phyloP scores from a whole-genome alignment of 2,113 vertebrate species.

The Galbula dea region DNA sequence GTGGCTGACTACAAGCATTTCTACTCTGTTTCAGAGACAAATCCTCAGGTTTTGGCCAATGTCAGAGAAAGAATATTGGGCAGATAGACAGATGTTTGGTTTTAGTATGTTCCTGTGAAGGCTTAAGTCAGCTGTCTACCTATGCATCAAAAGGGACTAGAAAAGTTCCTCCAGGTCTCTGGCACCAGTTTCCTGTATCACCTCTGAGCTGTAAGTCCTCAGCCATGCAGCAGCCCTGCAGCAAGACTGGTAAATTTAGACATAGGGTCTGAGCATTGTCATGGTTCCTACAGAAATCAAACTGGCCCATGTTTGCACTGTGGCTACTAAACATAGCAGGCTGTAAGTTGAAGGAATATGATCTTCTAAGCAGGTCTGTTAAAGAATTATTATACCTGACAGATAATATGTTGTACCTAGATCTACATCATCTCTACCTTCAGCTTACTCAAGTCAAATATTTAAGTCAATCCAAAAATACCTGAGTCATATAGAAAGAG shows the following conservation, averaged over 20 bases:
- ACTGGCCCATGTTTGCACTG: background rate
- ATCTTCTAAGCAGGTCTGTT: background rate
- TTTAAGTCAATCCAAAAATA: background rate
- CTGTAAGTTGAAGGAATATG: background rate
- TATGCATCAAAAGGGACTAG: background rate
- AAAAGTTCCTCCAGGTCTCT: background rate
- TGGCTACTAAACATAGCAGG: background rate
- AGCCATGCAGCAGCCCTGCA: background rate
- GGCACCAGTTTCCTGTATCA: background rate
- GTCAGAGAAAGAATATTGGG: background rate
- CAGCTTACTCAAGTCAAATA: background rate
- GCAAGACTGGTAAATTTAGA: background rate
- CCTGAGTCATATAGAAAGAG: background rate
- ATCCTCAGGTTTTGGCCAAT: background rate
- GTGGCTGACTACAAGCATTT: background rate
- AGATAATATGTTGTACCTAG: background rate
- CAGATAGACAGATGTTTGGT: background rate
- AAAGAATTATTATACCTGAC: background rate
- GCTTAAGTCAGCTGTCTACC: background rate
- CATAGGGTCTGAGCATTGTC: background rate
- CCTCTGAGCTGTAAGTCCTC: background rate
- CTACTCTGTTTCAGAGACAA: background rate
- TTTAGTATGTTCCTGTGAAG: background rate
- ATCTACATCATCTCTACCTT: background rate
- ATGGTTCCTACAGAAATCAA: background rate